Evolutionary conservation across 2,113 vertebrate genomes (phyloP).

Genomic region (Gymnorhina tibicen): DNA sequence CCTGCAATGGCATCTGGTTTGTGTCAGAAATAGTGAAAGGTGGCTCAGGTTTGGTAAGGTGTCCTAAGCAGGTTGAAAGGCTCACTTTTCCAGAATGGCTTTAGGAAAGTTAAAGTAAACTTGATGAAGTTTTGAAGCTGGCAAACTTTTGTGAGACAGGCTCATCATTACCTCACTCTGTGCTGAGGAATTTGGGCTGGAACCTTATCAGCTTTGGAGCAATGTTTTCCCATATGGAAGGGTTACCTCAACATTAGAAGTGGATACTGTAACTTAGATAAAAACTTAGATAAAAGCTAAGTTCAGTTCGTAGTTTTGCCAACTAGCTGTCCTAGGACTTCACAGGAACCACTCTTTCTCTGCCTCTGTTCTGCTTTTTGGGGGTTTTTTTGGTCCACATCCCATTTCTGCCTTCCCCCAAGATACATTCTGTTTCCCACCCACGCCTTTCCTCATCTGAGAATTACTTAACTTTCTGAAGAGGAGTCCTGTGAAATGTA

Average conservation of each 20-base stretch:
- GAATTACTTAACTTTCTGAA: slow-evolving; percentile 43
- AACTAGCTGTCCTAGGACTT: not conserved
- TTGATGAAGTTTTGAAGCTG: not conserved
- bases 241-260: not conserved
- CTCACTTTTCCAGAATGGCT: not conserved
- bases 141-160: not conserved
- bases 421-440: slow-evolving; percentile 30
- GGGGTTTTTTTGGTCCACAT: not conserved
- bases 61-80: not conserved
- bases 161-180: not conserved
- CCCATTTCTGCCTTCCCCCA: slow-evolving; percentile 5
- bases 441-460: slow-evolving; percentile 14
- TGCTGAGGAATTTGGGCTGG: not conserved
- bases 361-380: not conserved
- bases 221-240: not conserved
- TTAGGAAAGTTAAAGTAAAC: not conserved
- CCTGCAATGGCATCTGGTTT: not conserved
- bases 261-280: not conserved
- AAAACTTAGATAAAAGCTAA: not conserved
- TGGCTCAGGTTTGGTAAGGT: not conserved
- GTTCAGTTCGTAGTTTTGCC: not conserved
- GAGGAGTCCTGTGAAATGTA: slow-evolving; percentile 43
- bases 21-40: not conserved
- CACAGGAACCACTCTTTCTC: not conserved
- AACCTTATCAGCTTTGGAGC: not conserved